Base-by-base conservation (phyloP, 2,888 invertebrate genomes). In the Dynastes maya region DNA sequence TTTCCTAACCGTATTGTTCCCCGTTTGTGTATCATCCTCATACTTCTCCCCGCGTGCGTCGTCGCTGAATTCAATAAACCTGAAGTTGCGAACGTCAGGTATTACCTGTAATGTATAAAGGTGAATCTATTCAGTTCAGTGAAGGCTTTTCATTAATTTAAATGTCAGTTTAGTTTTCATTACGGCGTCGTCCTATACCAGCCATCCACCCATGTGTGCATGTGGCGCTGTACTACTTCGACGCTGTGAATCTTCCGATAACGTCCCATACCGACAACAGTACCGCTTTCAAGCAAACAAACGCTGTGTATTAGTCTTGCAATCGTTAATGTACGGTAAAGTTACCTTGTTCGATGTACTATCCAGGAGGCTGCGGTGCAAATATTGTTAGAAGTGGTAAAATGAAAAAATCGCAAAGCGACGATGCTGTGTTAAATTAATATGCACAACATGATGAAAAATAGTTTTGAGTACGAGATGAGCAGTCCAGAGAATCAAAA, bases 111-210 rank as follows among this genome's bases (percentile, higher is more conserved):
- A 32, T 63, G 63, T 63, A 51, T 68, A 68, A 70, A 63, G 71
- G 70, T 63, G 71, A 61, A 70, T 78, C 71, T 77, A 79, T 77
- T 77, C 76, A 76, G 53, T 49, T 76, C 53, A 51, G 78, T 51
- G 67, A 65, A 32, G 53, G 71, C 68, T 79, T 77, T 79, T 79
- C 79, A 79, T 79, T 77, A 77, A 78, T 78, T 63, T 71, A 78
- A 79, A 77, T 72, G 79, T 79, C 79, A 79, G 74, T 77, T 70
- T 70, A 51, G 76, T 70, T 78, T 78, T 76, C 78, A 68, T 74
- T 78, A 67, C 68, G 40, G 11, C 51, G 32, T 27, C 27, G 49
- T 68, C 22, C 49, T 49, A 6, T 68, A 29, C 68, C 51, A 51
- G 68, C 29, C 68, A 27, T 22, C 51, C 13, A 63, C 6, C 27